Conservation (phyloP, 2,113 vertebrate species). For the Aegithalos caudatus region DNA sequence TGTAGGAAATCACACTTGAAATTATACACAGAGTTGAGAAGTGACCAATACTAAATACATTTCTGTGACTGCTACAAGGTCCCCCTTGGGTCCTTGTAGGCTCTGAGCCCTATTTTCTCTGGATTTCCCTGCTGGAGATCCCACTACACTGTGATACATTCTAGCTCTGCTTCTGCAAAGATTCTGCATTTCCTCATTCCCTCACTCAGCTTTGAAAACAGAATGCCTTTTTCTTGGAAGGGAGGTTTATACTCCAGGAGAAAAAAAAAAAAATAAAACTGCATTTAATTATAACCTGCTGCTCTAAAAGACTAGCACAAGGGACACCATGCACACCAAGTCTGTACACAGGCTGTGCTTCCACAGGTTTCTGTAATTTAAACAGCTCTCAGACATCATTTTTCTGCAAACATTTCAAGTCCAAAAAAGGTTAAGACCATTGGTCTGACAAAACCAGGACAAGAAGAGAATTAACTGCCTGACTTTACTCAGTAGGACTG, state of each 20-base stretch:
- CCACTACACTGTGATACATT: conserved; percentile 71
- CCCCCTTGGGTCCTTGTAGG: not conserved
- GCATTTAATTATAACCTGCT: not conserved
- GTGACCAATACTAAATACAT: not conserved
- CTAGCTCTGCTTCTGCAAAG: conserved; percentile 78
- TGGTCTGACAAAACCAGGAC: not conserved
- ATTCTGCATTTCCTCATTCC: conserved; percentile 73
- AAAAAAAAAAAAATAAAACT: not conserved
- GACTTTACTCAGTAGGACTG: not conserved
- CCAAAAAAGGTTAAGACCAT: not conserved
- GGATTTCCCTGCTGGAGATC: conserved; percentile 71
- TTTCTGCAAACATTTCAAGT: not conserved
- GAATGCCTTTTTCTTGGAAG: conserved; percentile 19
- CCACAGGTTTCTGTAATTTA: not conserved
- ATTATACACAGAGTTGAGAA: conserved; percentile 46
- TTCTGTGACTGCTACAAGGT: not conserved
- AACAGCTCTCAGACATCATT: not conserved
- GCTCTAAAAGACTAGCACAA: not conserved
- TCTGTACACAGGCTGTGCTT: not conserved
- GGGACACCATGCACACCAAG: not conserved
- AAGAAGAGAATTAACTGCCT: not conserved
- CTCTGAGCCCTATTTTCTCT: conserved; percentile 44
- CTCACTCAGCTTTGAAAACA: conserved; percentile 65
- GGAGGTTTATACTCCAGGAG: conserved; percentile 48
- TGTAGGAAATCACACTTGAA: not conserved